A percentile compares a stretch with the other conserved stretches of the same genome.
Conservation (phyloP, 2,113 vertebrate species). For the Protobothrops mucrosquamatus region DNA sequence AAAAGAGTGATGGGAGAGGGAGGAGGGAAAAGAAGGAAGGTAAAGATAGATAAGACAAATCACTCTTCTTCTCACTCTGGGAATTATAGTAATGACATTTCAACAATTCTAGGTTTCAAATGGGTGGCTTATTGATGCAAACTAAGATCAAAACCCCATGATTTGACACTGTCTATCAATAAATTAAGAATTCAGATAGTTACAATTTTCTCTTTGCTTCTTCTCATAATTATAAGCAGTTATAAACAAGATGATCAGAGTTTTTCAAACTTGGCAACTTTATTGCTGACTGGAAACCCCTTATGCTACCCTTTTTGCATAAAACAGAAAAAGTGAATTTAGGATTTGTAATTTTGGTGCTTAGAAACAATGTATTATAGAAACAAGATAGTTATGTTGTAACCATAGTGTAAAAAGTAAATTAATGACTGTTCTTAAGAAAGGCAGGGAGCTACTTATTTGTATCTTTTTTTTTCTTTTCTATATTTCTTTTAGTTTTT, state of each 20-base stretch:
- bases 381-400: background rate
- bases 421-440: background rate
- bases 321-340: background rate
- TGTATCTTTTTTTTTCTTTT: background rate
- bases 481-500: background rate
- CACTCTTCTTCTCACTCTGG: background rate
- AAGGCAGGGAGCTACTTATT: background rate
- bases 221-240: background rate
- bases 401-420: background rate
- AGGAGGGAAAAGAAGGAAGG: background rate
- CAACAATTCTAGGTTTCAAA: background rate
- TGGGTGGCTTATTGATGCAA: background rate
- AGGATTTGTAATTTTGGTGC: background rate
- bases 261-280: background rate
- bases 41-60: background rate
- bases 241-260: background rate
- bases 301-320: background rate
- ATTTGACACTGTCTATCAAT: background rate
- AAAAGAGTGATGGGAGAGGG: rapidly evolving
- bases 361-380: background rate
- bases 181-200: background rate
- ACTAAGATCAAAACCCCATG: background rate
- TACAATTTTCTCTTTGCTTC: background rate
- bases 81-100: background rate
- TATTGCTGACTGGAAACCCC: background rate